These are phyloP conservation scores for Hiodon alosoides DNA, from an alignment of 2,113 vertebrate genomes.

Conservation along the genomic window DNA sequence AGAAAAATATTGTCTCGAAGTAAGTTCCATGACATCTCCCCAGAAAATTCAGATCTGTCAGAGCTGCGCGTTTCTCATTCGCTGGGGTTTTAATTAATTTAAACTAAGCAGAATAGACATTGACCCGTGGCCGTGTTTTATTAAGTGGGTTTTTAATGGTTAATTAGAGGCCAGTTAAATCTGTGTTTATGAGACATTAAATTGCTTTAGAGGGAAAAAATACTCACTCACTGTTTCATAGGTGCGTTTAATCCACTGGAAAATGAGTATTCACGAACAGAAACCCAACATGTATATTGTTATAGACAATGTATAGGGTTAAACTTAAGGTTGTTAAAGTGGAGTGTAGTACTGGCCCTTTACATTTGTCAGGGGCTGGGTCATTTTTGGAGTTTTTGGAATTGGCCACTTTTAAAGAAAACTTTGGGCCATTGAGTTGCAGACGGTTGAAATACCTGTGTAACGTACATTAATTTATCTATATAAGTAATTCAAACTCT, in stretches of 20 bases:
- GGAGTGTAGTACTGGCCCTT: no score
- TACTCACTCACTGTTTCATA: neutral
- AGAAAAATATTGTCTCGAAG: neutral
- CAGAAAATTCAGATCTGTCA: neutral
- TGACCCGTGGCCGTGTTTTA: neutral
- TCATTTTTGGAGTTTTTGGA: neutral
- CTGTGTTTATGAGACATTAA: neutral
- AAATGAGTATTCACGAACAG: neutral
- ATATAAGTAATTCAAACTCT: neutral
- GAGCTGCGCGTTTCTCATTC: neutral
- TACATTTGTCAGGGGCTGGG: no score
- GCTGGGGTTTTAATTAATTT: neutral
- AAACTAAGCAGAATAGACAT: neutral
- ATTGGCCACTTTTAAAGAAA: neutral
- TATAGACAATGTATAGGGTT: neutral
- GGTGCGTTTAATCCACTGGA: neutral
- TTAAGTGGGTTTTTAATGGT: neutral
- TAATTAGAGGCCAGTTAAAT: neutral
- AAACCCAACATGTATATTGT: neutral
- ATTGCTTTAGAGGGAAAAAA: neutral
- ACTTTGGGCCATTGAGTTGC: neutral
- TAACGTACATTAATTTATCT: neutral
- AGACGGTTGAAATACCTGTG: neutral
- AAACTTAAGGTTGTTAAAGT: no score
- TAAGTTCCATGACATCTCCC: neutral